Percentiles rank a stretch among this genome's conserved stretches.
phyloP scores from a whole-genome alignment of 2,797 vertebrate genomes.

The Agapornis canus region DNA sequence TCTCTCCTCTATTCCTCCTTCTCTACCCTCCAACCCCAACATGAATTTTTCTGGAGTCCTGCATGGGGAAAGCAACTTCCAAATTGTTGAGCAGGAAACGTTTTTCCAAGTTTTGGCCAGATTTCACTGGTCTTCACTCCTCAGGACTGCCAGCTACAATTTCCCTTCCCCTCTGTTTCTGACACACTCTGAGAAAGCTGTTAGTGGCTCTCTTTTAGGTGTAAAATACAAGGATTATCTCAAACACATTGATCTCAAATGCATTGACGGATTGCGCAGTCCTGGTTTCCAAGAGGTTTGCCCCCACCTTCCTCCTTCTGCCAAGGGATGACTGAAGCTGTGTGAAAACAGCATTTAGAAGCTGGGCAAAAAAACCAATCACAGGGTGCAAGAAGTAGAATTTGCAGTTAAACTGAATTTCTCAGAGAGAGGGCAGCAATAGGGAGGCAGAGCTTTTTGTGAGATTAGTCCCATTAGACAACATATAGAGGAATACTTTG shows the following conservation, averaged over 20 bases:
- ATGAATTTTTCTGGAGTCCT: not conserved
- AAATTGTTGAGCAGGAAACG: not conserved
- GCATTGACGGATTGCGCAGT: not conserved
- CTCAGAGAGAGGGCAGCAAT: not conserved
- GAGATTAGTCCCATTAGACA: not conserved
- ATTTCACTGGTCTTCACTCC: not conserved
- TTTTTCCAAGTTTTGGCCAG: not conserved
- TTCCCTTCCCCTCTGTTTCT: not conserved
- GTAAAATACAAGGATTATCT: not conserved
- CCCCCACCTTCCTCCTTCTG: not conserved
- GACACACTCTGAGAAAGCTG: not conserved
- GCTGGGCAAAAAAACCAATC: not conserved
- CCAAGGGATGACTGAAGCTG: not conserved
- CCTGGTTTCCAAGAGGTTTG: not conserved
- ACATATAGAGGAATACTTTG: slow-evolving; percentile 18
- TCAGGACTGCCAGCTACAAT: not conserved
- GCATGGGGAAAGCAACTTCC: not conserved
- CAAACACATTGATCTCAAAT: not conserved
- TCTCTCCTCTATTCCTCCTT: not conserved
- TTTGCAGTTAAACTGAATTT: not conserved
- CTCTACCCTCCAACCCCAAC: not conserved
- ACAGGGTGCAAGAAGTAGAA: not conserved
- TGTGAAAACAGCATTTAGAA: not conserved
- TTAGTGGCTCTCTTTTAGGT: not conserved
- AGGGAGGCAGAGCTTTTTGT: not conserved